Evolutionary conservation across 2,797 vertebrate species (phyloP).

Genomic region (Malacoctenus gilli): DNA sequence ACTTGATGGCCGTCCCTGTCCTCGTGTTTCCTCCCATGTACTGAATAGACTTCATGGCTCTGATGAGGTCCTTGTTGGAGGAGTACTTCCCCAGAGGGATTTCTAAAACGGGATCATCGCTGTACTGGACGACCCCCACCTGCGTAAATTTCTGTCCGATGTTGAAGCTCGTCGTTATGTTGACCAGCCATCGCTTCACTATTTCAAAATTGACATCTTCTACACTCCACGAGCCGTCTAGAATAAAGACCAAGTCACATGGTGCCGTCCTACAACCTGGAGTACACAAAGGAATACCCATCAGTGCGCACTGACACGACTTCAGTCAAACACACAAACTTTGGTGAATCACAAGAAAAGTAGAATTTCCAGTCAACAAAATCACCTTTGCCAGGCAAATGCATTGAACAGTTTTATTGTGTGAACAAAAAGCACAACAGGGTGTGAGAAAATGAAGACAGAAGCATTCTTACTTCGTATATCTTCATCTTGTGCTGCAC

Average conservation of each 20-base stretch:
- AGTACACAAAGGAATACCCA: conserved; percentile 48
- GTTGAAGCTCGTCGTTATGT: conserved; percentile 95
- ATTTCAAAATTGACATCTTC: conserved; percentile 97
- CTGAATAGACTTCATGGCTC: conserved; percentile 89
- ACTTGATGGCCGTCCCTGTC: conserved; percentile 93
- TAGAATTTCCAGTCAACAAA: conserved; percentile 18
- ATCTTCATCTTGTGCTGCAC: conserved; percentile 89
- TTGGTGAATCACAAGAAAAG: neutral
- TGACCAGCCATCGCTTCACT: conserved; percentile 95
- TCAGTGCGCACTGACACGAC: conserved; percentile 13
- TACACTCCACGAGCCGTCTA: conserved; percentile 97
- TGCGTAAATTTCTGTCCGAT: conserved; percentile 96
- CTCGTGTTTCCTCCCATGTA: conserved; percentile 96
- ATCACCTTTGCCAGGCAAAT: conserved; percentile 35
- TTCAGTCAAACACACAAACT: neutral
- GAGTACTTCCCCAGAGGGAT: conserved; percentile 89
- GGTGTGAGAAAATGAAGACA: conserved; percentile 63
- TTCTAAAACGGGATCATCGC: conserved; percentile 91
- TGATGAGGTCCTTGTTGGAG: conserved; percentile 84
- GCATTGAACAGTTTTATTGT: conserved; percentile 26
- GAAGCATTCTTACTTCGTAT: conserved; percentile 92
- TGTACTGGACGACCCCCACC: conserved; percentile 97
- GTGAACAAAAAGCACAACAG: conserved; percentile 56
- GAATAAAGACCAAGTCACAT: conserved; percentile 94
- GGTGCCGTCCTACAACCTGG: conserved; percentile 96